phyloP scores from a whole-genome alignment of 2,888 invertebrate species.

The Pheosia tremula region DNA sequence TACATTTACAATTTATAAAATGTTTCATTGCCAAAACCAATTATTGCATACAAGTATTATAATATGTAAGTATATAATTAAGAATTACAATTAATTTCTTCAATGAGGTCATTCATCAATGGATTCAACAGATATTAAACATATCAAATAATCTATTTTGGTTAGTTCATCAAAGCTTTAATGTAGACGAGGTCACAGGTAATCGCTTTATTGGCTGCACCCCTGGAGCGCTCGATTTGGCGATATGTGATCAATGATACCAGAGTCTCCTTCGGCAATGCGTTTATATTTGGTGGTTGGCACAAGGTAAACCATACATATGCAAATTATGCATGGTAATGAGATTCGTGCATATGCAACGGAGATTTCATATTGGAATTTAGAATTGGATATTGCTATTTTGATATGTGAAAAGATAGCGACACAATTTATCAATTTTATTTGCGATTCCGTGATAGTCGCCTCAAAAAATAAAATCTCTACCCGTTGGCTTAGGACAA shows the following conservation, averaged over 20 bases:
- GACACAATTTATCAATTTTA: too few relatives aligned
- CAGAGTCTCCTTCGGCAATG: conserved; percentile 7
- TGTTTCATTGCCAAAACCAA: too few relatives aligned
- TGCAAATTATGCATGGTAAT: not conserved
- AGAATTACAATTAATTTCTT: too few relatives aligned
- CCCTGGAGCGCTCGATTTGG: conserved; percentile 28
- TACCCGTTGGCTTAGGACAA: too few relatives aligned
- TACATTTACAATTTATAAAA: too few relatives aligned
- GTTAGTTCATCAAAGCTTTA: not conserved
- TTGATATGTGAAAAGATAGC: too few relatives aligned
- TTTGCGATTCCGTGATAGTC: too few relatives aligned
- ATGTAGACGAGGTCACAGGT: not conserved
- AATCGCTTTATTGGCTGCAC: not conserved
- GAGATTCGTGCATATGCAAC: not conserved
- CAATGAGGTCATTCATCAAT: not conserved
- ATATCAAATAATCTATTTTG: not conserved
- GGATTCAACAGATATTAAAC: not conserved
- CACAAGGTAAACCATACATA: not conserved
- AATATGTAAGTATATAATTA: too few relatives aligned
- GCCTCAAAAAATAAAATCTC: too few relatives aligned
- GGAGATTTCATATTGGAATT: too few relatives aligned
- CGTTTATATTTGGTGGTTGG: not conserved
- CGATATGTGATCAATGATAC: conserved; percentile 28
- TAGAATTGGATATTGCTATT: too few relatives aligned
- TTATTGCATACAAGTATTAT: too few relatives aligned